A percentile compares a stretch with the other conserved stretches of the same genome.
phyloP scores from a whole-genome alignment of 1,140 invertebrate species.

The Aphelenchoides fujianensis region DNA sequence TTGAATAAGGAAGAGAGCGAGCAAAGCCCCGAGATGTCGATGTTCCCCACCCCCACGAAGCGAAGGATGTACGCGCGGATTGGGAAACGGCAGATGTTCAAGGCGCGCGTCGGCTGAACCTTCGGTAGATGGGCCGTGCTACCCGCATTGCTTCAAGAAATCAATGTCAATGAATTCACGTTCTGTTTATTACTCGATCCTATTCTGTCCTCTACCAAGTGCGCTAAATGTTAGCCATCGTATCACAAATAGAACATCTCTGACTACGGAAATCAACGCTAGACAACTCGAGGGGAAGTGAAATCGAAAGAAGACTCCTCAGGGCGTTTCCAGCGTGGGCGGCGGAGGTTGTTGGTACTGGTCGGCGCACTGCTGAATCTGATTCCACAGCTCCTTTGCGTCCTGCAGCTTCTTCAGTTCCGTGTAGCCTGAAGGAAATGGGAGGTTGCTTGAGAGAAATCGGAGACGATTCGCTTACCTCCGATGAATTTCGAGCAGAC shows the following conservation, averaged over 20 bases:
- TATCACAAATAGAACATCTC: neutral
- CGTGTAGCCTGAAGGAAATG: slow-evolving; percentile 42
- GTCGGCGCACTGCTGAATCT: slow-evolving; percentile 32
- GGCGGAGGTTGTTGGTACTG: slow-evolving; percentile 27
- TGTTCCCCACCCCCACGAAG: slow-evolving; percentile 2
- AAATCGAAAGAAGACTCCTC: neutral
- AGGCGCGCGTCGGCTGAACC: slow-evolving; percentile 19
- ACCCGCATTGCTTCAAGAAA: no score
- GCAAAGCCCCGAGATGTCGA: no score
- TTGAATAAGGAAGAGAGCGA: no score
- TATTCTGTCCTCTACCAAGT: no score
- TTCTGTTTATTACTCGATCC: slow-evolving; percentile 16
- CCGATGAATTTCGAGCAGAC: slow-evolving; percentile 51
- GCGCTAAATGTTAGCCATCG: slow-evolving; percentile 14
- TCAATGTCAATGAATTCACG: no score
- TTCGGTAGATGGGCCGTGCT: no score
- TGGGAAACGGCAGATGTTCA: slow-evolving; percentile 21
- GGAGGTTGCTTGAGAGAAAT: neutral
- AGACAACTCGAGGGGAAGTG: neutral
- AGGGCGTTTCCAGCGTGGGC: neutral
- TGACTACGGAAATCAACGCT: neutral
- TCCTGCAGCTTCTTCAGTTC: slow-evolving; percentile 41
- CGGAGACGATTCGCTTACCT: slow-evolving; percentile 17
- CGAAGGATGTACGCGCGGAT: slow-evolving; percentile 18
- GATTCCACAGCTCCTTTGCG: slow-evolving; percentile 30